These are phyloP conservation scores for Monopis laevigella DNA, from an alignment of 2,888 invertebrate species.

Conservation along the genomic window DNA sequence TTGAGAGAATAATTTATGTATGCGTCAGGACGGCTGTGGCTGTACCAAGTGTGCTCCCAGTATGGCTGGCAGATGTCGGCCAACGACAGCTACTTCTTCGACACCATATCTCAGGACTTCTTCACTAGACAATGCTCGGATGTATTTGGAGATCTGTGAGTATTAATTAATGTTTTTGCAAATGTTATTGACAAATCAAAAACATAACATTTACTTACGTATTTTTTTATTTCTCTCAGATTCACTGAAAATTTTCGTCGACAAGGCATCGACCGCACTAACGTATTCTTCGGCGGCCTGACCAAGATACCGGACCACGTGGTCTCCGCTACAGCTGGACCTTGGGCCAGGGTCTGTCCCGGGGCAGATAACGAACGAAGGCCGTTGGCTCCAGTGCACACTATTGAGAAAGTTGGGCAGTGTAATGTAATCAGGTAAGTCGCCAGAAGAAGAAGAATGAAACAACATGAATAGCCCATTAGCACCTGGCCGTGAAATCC, in stretches of 20 bases:
- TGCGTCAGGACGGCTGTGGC: constrained; percentile 82
- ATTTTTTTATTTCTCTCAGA: too few species aligned
- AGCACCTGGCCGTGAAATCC: too few species aligned
- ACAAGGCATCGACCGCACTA: constrained; percentile 48
- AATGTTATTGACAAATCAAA: too few species aligned
- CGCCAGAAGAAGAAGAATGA: neutral
- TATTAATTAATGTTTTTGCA: constrained; percentile 14
- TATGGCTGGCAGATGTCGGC: constrained; percentile 82
- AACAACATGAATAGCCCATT: too few species aligned
- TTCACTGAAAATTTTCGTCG: constrained; percentile 28
- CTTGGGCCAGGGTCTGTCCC: constrained; percentile 29
- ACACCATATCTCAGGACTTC: constrained; percentile 51
- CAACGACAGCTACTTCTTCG: constrained; percentile 69
- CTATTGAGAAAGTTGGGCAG: neutral
- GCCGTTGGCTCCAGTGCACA: neutral
- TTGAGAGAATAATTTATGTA: too few species aligned
- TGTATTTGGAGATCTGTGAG: constrained; percentile 40
- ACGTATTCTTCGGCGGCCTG: constrained; percentile 42
- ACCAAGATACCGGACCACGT: constrained; percentile 36
- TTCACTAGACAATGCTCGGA: constrained; percentile 54
- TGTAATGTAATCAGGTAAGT: constrained; percentile 1
- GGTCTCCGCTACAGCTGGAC: constrained; percentile 45
- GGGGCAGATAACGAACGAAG: neutral
- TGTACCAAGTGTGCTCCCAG: constrained; percentile 87
- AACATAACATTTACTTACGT: too few species aligned